A percentile compares a stretch with the other conserved stretches of the same genome.
These are phyloP conservation scores for Drosophila novamexicana DNA, from an alignment of 1,140 invertebrate genomes.

Conservation along the genomic window DNA sequence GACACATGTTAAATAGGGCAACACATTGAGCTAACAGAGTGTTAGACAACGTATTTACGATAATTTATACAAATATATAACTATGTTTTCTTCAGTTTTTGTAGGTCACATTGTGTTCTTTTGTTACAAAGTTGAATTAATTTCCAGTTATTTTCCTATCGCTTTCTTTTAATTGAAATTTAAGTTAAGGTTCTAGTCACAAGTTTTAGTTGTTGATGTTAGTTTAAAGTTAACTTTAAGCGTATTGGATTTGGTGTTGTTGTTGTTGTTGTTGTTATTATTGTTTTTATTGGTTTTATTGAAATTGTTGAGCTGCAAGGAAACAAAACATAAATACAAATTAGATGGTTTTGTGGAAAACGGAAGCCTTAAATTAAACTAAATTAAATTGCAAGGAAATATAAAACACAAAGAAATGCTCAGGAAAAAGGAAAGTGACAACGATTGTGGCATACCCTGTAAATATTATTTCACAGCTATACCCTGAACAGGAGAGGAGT, in stretches of 20 bases:
- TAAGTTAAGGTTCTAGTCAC: constrained; percentile 20
- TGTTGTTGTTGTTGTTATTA: constrained; percentile 6
- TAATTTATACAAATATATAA: background rate
- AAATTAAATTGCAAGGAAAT: background rate
- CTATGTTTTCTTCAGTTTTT: constrained; percentile 5
- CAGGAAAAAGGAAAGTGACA: background rate
- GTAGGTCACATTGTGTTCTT: constrained; percentile 38
- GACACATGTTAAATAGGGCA: constrained; percentile 14
- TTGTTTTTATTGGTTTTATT: constrained; percentile 13
- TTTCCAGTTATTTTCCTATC: background rate
- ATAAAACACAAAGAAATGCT: background rate
- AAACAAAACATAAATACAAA: constrained; percentile 6
- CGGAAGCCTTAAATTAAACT: background rate
- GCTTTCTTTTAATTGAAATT: background rate
- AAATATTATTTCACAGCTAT: background rate
- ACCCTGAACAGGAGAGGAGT: too few species aligned
- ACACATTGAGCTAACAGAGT: constrained; percentile 15
- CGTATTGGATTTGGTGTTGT: constrained; percentile 39
- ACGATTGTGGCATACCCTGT: background rate
- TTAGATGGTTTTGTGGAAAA: background rate
- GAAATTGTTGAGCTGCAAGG: constrained; percentile 32
- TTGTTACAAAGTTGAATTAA: background rate
- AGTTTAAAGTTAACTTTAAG: constrained; percentile 24
- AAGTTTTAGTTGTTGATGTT: constrained; percentile 14
- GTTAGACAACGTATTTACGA: constrained; percentile 1